Evolutionary conservation across 1,140 invertebrate species (phyloP).

Genomic region (Drosophila biarmipes): DNA sequence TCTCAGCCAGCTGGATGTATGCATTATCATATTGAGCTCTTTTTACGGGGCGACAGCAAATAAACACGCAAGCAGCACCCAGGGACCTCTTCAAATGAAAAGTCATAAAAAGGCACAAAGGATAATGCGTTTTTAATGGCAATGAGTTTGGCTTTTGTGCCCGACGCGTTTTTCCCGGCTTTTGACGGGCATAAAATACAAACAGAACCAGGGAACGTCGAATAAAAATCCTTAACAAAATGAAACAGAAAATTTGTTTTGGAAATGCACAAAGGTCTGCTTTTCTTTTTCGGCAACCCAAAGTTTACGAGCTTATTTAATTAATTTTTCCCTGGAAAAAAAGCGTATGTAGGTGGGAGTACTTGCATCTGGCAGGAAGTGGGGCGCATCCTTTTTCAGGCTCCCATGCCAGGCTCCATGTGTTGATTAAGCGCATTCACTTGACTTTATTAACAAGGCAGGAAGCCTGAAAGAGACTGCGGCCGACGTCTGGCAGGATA

Average conservation of each 20-base stretch:
- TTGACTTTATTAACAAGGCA: slow-evolving; percentile 73
- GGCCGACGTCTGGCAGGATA: slow-evolving; percentile 35
- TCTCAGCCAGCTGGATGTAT: slow-evolving; percentile 38
- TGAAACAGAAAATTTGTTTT: slow-evolving; percentile 68
- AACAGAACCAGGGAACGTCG: slow-evolving; percentile 42
- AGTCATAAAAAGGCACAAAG: slow-evolving; percentile 80
- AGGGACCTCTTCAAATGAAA: slow-evolving; percentile 67
- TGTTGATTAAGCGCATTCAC: slow-evolving; percentile 82
- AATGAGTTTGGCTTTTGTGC: slow-evolving; percentile 78
- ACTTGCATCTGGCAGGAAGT: slow-evolving; percentile 41
- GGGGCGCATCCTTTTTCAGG: slow-evolving; percentile 30
- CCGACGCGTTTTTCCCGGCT: slow-evolving; percentile 54
- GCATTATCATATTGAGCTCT: slow-evolving; percentile 69
- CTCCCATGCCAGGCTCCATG: slow-evolving; percentile 25
- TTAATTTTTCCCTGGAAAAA: slow-evolving; percentile 48
- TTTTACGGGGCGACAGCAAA: slow-evolving; percentile 69
- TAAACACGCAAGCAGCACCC: slow-evolving; percentile 67
- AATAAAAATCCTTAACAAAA: slow-evolving; percentile 65
- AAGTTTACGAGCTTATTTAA: slow-evolving; percentile 47
- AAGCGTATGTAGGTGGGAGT: slow-evolving; percentile 14
- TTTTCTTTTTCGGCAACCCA: slow-evolving; percentile 11
- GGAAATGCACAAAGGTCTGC: slow-evolving; percentile 43
- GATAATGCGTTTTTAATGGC: slow-evolving; percentile 83
- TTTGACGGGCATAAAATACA: slow-evolving; percentile 40
- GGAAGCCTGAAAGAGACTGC: slow-evolving; percentile 38